Evolutionary conservation across 2,113 vertebrate genomes (phyloP), one percentile per base, ranked within the genome.

Genomic region (Onychostruthus taczanowskii): DNA sequence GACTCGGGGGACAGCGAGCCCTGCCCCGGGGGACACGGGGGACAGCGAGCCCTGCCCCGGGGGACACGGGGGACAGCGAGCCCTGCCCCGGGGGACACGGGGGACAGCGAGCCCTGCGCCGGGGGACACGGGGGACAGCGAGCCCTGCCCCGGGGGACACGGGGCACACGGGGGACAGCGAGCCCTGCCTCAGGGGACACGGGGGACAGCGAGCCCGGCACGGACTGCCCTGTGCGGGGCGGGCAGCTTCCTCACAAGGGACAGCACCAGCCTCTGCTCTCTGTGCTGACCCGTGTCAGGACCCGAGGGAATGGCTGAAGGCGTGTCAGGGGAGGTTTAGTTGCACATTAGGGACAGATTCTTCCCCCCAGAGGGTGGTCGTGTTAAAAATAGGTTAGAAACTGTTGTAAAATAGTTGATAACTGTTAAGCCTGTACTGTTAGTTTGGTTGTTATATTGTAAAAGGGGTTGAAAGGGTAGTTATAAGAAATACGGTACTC

Each of bases 241-340:
- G 39, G 39, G 11, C 39, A 39, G 31, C 26, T 7, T 7, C 31
- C 43, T 43, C 58, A 2, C 11, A 6, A 44, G 66, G 58, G n/a
- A 21, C 58, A 73, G 76, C 67, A 33, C 5, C 22, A 2, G 1
- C 3, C 86, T 37, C 22, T 50, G n/a, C 56, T 46, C 9, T 13
- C 9, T 13, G 37, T 23, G 35, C 44, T 28, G 35, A 18, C 26
- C 0, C 0, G 0, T 12, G 35, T 8, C 41, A 72, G 58, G 17
- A 16, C 13, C 50, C 8, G 2, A 13, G 76, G 56, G 35, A 58
- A 43, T 0, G n/a, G 43, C 56, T 49, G 67, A 6, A 13, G 50
- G 0, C 31, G 16, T 63, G 58, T 10, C 21, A 35, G 26, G n/a
- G 10, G 10, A 55, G 11, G 8, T 27, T 43, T 4, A 22, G 43